Conservation (phyloP, 2,113 vertebrate species). For the Eudyptes chrysolophus region DNA sequence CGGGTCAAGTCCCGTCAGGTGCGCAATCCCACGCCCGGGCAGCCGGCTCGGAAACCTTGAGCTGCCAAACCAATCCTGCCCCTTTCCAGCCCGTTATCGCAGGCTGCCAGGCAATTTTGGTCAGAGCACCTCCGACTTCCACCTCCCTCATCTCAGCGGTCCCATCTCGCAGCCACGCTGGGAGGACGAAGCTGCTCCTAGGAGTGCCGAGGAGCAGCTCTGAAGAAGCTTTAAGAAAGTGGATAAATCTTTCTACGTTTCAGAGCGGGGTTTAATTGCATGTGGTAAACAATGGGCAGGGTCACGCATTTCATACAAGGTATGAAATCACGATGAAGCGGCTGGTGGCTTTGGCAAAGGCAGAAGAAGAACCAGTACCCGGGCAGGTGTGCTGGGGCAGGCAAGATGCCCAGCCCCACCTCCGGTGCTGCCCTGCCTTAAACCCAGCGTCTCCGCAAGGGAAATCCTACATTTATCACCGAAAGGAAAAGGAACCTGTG, state of each 20-base stretch:
- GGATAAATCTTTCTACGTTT: neutral
- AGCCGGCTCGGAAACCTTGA: neutral
- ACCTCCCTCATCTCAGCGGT: neutral
- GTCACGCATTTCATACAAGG: neutral
- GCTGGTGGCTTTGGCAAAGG: neutral
- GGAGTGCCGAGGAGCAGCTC: neutral
- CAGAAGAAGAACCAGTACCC: neutral
- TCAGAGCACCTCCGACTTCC: neutral
- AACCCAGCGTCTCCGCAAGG: neutral
- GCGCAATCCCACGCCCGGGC: neutral
- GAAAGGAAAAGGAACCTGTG: neutral
- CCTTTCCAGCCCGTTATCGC: neutral
- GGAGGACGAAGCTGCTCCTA: neutral
- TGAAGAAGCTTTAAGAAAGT: neutral
- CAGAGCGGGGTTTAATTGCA: neutral
- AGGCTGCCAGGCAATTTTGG: neutral
- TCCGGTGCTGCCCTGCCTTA: neutral
- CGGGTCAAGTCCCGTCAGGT: accelerated
- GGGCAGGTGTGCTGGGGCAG: neutral
- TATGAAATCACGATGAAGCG: neutral
- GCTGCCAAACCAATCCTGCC: neutral
- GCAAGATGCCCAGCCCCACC: neutral
- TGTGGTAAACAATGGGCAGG: neutral
- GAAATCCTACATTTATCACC: neutral
- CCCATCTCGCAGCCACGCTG: neutral